Evolutionary conservation across 2,113 vertebrate genomes (phyloP), one percentile per base, ranked within the genome.

Genomic region (Eurypyga helias): DNA sequence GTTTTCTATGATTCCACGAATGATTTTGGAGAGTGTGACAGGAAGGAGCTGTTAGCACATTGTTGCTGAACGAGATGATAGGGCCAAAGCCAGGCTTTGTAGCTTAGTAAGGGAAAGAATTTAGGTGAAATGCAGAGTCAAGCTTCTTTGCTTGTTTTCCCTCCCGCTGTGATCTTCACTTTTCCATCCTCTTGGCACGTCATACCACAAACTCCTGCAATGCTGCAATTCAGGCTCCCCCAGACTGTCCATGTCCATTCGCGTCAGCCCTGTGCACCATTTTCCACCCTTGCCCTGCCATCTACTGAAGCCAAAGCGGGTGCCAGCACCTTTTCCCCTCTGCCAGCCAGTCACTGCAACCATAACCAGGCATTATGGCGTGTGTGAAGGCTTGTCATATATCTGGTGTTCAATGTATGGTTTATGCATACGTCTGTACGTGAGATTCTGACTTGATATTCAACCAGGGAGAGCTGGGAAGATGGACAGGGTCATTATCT

Each of bases 291-390:
- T 67, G 5, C 18, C 20, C 18, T 55, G 26, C 15, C 10, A 14
- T 33, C 26, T n/a, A 15, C 20, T 2, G 71, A 7, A 49, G 34
- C 51, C 89, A 38, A 17, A 58, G 25, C 4, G 20, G 41, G 14
- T 66, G n/a, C 58, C 46, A 55, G 45, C 36, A 31, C 10, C 26
- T 69, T 45, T 51, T 24, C 25, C 21, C n/a, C 21, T 77, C 45
- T 92, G 57, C 41, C 70, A 80, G n/a, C 4, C 24, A 13, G 36
- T 43, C 79, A 7, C 55, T 72, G 26, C 46, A 33, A 3, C 24
- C 46, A 28, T 57, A 57, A 26, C 43, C 75, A 45, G 49, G 25
- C 41, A 33, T 81, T 19, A 0, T 2, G 7, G 23, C 2, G 0
- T 36, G 6, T 34, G 20, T 60, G 69, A 51, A 64, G 38, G 36